These are phyloP conservation scores for Ctenopoma multispine DNA, from an alignment of 2,797 vertebrate genomes.

Conservation along the genomic window DNA sequence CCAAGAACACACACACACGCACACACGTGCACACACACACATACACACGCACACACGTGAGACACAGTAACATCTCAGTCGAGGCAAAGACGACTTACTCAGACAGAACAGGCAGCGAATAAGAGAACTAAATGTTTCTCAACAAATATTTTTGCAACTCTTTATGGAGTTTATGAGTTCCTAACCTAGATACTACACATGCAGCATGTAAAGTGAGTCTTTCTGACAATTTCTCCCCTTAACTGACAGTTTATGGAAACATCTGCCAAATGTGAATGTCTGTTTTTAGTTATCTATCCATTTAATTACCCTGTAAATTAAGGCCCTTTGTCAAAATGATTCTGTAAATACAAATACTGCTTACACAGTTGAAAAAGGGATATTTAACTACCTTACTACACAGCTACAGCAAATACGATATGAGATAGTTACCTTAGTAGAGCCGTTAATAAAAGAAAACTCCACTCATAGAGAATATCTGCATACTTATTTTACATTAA, in stretches of 20 bases:
- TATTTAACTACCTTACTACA: not conserved
- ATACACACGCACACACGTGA: constrained; percentile 13
- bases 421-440: not conserved
- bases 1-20: constrained; percentile 65
- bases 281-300: not conserved
- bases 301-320: constrained; percentile 1
- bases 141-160: not conserved
- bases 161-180: not conserved
- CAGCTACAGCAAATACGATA: not conserved
- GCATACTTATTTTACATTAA: not conserved
- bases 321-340: not conserved
- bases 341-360: not conserved
- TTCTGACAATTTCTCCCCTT: not conserved
- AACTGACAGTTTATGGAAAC: not conserved
- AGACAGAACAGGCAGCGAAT: constrained; percentile 9
- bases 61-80: constrained; percentile 51
- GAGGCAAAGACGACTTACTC: constrained; percentile 59
- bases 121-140: constrained; percentile 1
- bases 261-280: constrained; percentile 5
- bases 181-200: constrained; percentile 25
- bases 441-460: not conserved
- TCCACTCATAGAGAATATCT: too few species aligned
- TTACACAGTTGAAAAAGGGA: not conserved
- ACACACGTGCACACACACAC: constrained; percentile 18
- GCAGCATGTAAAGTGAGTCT: not conserved